phyloP scores from a whole-genome alignment of 35 echinoderm and acorn worm genomes.

The Ophioderma brevispina region DNA sequence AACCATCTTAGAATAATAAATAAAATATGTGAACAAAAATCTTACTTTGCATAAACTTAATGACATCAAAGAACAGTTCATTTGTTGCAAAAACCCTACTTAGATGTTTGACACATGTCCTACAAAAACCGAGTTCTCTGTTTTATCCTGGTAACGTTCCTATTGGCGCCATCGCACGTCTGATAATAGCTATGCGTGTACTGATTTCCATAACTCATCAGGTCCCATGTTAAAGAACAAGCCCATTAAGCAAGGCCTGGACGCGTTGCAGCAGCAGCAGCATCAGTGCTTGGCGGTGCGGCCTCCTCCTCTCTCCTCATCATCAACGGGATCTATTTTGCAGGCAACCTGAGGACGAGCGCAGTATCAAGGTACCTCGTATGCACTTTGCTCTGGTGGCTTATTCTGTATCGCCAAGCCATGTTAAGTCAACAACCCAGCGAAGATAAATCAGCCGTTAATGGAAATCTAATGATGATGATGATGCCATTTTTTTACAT shows the following conservation, averaged over 20 bases:
- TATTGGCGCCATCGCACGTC: no score
- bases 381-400: neutral
- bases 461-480: neutral
- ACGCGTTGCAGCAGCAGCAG: neutral
- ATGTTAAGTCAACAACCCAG: conserved; percentile 2
- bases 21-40: no score
- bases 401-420: neutral
- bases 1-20: no score
- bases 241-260: neutral
- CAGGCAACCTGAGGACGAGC: neutral
- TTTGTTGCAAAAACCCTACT: no score
- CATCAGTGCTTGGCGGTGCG: neutral
- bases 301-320: neutral
- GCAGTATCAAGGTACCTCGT: conserved; percentile 1
- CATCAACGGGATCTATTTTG: neutral
- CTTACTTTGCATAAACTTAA: no score
- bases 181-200: neutral
- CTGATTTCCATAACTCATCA: neutral
- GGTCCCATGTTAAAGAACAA: neutral
- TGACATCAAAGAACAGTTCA: no score
- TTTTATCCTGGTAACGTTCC: no score
- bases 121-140: no score
- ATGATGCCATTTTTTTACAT: neutral
- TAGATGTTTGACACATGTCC: no score
- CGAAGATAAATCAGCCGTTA: conserved; percentile 7